Base-by-base conservation (phyloP, 2,113 vertebrate species). In the Todiramphus saurophagus region DNA sequence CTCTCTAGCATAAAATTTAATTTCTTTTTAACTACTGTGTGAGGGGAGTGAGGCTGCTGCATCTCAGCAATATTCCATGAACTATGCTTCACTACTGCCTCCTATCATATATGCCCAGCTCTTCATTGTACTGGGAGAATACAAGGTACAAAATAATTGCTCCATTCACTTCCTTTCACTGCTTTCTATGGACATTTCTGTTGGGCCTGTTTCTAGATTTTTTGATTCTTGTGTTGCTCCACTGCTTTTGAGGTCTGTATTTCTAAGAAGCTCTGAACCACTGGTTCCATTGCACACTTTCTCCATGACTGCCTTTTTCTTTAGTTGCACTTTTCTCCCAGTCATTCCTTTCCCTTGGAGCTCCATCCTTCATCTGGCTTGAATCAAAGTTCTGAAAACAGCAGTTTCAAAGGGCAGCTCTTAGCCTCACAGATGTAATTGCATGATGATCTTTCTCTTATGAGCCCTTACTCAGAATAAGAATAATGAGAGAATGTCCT, bases 251-350 rank as follows among this genome's bases (percentile, higher is more conserved):
- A n/a, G 39, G 67, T 95, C 10, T 28, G 12, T 59, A 43, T 70
- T 69, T 94, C 44, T 58, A 62, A 64, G 66, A 85, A 72, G 10
- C 33, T 88, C 58, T 90, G 25, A 88, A 48, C n/a, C 15, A 73
- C 14, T 7, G 53, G 13, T 8, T 1, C 2, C 3, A 0, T 44
- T 73, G 33, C 14, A 53, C 11, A 28, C 11, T 35, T 11, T 63
- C 17, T 27, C 19, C 24, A 53, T 13, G 50, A n/a, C n/a, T 50
- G 31, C 7, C 19, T 37, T 43, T 84, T 89, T 37, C 64, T 95
- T 87, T 18, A 67, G 21, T 21, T 89, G 28, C 28, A 25, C 18
- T 81, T 72, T 80, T 16, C 15, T 56, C 28, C 17, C 51, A 33
- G 25, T 31, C 8, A 44, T 53, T 83, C 16, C 16, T 86, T 91